These are phyloP conservation scores for Sceloporus undulatus DNA, from an alignment of 2,113 vertebrate genomes.

Conservation along the genomic window DNA sequence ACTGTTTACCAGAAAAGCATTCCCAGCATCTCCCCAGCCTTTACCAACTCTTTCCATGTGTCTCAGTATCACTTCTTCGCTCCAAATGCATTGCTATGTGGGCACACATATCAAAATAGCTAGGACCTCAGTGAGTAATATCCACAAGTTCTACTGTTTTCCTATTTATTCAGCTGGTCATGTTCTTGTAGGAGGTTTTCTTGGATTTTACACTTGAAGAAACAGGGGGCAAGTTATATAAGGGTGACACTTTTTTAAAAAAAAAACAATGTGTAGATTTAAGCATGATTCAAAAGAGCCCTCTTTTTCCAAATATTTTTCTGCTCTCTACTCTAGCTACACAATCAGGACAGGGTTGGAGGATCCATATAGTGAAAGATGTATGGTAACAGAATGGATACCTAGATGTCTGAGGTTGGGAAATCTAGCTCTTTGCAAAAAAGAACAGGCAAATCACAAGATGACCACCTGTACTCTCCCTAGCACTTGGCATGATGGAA, in stretches of 20 bases:
- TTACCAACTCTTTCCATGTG: slow-evolving; percentile 50
- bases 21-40: slow-evolving; percentile 52
- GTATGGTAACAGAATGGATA: slow-evolving; percentile 31
- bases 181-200: slow-evolving; percentile 49
- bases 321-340: slow-evolving; percentile 2
- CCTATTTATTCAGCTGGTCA: slow-evolving; percentile 73
- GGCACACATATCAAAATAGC: slow-evolving; percentile 66
- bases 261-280: slow-evolving; percentile 59
- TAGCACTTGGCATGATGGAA: slow-evolving; percentile 52
- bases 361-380: slow-evolving; percentile 40
- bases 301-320: slow-evolving; percentile 57
- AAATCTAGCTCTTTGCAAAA: slow-evolving; percentile 46
- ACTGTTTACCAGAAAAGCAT: slow-evolving; percentile 63
- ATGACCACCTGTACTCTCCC: slow-evolving; percentile 55
- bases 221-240: slow-evolving; percentile 67
- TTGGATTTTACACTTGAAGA: slow-evolving; percentile 57
- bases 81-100: slow-evolving; percentile 52
- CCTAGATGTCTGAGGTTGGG: slow-evolving; percentile 44
- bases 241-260: slow-evolving; percentile 53
- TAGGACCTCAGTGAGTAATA: slow-evolving; percentile 53
- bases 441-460: slow-evolving; percentile 37
- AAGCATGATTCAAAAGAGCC: slow-evolving; percentile 55
- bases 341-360: slow-evolving; percentile 57
- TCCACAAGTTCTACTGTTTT: slow-evolving; percentile 62
- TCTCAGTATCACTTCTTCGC: slow-evolving; percentile 47